Evolutionary conservation across 1,140 invertebrate species (phyloP), one percentile per base, ranked within the genome.

Genomic region (Apis cerana): DNA sequence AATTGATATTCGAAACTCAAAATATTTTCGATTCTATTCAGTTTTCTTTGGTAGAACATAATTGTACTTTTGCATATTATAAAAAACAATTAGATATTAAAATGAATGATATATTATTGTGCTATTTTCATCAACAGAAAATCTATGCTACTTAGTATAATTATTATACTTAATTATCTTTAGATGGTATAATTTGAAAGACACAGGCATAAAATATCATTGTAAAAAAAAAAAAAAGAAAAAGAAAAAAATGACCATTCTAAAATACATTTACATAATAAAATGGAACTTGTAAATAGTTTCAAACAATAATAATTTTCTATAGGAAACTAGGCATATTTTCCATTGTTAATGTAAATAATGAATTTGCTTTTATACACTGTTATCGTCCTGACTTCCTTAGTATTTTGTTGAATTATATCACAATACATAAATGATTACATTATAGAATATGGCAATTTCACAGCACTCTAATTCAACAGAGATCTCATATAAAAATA

Each of bases 401-500:
- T 76, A 23, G 52, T 86, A 84, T 19, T 86, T 90, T 85, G 77
- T 86, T 85, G 71, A 83, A 89, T 64, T 64, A 85, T 91, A 91
- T 90, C 90, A 90, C 89, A 91, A 90, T 85, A 69, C 65, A 84
- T 71, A 85, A 82, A 69, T 52, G 52, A 80, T 70, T 82, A 58
- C 62, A 69, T 64, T 65, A 70, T 71, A 80, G 17, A 75, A 85
- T 87, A 89, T 90, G 89, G 88, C 87, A 91, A 87, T 85, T 84
- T 90, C 85, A 88, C 87, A 88, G 87, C 85, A 84, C 83, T 43
- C 85, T 86, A 91, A 90, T 84, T 89, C 79, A 91, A 90, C 71
- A 62, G 83, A 91, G 83, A 90, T 88, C 82, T 87, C 54, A 80
- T 90, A 90, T 68, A 91, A 91, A 90, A 91, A 91, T 90, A 91